These are phyloP conservation scores for Adoxophyes honmai DNA, from an alignment of 1,140 invertebrate genomes.

Conservation along the genomic window DNA sequence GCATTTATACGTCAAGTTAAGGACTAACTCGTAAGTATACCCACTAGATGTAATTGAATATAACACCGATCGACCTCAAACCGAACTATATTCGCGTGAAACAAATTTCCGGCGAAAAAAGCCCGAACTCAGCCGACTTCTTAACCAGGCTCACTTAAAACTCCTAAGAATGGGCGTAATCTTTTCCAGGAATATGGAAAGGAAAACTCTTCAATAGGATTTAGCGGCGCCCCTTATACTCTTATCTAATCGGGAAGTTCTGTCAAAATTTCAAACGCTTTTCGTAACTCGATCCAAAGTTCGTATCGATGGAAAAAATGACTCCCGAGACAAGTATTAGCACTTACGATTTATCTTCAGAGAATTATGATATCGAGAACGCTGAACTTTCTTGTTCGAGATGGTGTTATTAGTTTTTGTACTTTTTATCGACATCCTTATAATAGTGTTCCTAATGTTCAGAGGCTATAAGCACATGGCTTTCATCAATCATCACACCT, in stretches of 20 bases:
- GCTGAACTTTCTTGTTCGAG: too few relatives aligned
- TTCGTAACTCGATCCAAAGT: conserved; percentile 2
- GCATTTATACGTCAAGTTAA: too few relatives aligned
- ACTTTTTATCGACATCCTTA: neutral
- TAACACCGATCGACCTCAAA: too few relatives aligned
- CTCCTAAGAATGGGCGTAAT: conserved; percentile 5
- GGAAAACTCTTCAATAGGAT: conserved; percentile 2
- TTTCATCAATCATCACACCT: too few relatives aligned
- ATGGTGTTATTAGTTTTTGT: neutral
- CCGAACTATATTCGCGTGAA: neutral
- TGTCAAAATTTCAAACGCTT: conserved; percentile 8
- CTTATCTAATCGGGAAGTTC: conserved; percentile 7
- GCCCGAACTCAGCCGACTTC: too few relatives aligned
- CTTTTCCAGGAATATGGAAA: conserved; percentile 8
- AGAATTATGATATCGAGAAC: too few relatives aligned
- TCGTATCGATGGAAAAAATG: conserved; percentile 9
- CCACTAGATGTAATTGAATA: too few relatives aligned
- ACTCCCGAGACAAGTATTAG: neutral
- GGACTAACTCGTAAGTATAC: too few relatives aligned
- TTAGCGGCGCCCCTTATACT: neutral
- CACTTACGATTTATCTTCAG: neutral
- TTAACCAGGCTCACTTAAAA: neutral
- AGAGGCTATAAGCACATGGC: too few relatives aligned
- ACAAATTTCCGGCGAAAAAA: neutral
- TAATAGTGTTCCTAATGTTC: too few relatives aligned